Evolutionary conservation across 2,888 invertebrate genomes (phyloP).

Genomic region (Zonitis immaculata): DNA sequence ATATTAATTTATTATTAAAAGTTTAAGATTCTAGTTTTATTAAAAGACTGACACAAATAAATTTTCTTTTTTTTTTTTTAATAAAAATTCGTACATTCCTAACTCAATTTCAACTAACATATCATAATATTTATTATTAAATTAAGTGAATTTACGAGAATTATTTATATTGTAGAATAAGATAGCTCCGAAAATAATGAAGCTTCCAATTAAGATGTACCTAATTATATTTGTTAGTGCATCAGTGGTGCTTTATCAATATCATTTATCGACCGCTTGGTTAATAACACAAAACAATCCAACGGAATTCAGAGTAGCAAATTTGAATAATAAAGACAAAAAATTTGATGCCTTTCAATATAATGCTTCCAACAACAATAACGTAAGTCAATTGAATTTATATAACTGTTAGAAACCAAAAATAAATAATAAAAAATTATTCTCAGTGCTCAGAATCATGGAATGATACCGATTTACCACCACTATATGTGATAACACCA

Average conservation of each 20-base stretch:
- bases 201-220: conserved; percentile 61
- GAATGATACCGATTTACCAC: conserved; percentile 42
- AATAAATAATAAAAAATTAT: too few relatives aligned
- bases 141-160: too few relatives aligned
- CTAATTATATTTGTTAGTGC: conserved; percentile 59
- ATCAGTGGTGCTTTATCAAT: conserved; percentile 61
- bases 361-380: conserved; percentile 12
- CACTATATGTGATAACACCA: conserved; percentile 67
- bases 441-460: not conserved
- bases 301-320: conserved; percentile 19
- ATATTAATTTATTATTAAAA: too few relatives aligned
- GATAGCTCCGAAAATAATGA: conserved; percentile 48
- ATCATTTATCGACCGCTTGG: conserved; percentile 56
- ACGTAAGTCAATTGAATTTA: too few relatives aligned
- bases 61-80: too few relatives aligned
- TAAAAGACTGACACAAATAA: too few relatives aligned
- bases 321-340: conserved; percentile 26
- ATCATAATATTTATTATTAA: too few relatives aligned
- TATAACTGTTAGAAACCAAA: too few relatives aligned
- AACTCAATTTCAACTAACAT: too few relatives aligned
- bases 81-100: too few relatives aligned
- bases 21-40: too few relatives aligned
- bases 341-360: conserved; percentile 4
- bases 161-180: conserved; percentile 37
- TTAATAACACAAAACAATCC: conserved; percentile 40